A percentile compares a stretch with the other conserved stretches of the same genome.
These are phyloP conservation scores for Delia radicum DNA, from an alignment of 1,140 invertebrate genomes.

Conservation along the genomic window DNA sequence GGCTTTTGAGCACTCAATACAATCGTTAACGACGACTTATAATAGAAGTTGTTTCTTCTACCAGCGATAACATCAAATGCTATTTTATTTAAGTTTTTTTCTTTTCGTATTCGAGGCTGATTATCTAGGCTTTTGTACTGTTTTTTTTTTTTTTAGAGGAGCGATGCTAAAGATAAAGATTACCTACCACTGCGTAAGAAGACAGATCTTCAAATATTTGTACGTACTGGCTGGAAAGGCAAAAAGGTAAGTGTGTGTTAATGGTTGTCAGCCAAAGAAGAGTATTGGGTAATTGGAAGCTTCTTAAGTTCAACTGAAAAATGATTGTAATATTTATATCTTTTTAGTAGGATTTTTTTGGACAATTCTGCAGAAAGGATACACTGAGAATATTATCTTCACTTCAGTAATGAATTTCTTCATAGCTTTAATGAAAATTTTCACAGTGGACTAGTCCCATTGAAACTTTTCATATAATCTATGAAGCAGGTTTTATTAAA, in stretches of 20 bases:
- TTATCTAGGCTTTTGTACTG: neutral
- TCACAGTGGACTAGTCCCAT: no score
- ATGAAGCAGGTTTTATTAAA: no score
- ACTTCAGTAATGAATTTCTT: no score
- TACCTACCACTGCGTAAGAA: conserved; percentile 19
- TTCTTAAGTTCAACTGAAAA: no score
- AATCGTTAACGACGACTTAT: conserved; percentile 14
- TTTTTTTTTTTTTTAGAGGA: neutral
- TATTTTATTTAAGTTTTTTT: neutral
- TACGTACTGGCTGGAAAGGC: neutral
- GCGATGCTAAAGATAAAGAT: conserved; percentile 6
- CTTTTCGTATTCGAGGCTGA: neutral
- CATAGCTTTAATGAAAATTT: no score
- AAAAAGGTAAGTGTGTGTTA: neutral
- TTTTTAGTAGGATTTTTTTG: no score
- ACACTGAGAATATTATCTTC: no score
- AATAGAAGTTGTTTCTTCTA: conserved; percentile 9
- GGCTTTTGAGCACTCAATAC: conserved; percentile 18
- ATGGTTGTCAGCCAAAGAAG: neutral
- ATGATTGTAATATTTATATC: no score
- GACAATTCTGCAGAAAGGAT: no score
- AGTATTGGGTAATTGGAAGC: neutral
- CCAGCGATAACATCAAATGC: conserved; percentile 15
- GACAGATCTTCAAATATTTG: neutral
- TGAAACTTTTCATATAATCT: no score